Evolutionary conservation across 2,113 vertebrate genomes (phyloP), one percentile per base, ranked within the genome.

Genomic region (Heliornis fulica): DNA sequence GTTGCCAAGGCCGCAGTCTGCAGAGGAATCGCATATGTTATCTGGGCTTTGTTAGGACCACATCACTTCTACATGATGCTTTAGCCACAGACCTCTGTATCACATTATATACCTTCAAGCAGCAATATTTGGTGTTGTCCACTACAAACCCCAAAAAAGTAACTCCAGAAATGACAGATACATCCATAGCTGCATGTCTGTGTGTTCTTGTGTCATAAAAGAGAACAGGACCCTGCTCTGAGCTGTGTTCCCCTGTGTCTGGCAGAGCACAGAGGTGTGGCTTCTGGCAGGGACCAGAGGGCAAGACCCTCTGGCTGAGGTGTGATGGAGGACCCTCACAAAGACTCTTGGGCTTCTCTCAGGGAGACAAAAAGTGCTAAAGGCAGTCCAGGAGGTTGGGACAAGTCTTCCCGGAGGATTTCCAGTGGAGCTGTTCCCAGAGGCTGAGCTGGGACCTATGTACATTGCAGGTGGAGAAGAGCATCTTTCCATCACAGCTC

Each of bases 191-290:
- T 82, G 22, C 29, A 38, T 9, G 10, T 83, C n/a, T 60, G 50
- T 2, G 28, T 46, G 38, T 82, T 32, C 41, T 82, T 5, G 10
- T 36, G 15, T 50, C 34, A 43, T 66, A 22, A 71, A 29, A 60
- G 64, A 43, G 26, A 54, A 34, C 38, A 75, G 31, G 3, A 29
- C 2, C 9, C 18, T 43, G 28, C 60, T 53, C 72, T 53, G 46
- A 77, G 45, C 25, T 66, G 46, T 93, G 38, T 19, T n/a, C n/a
- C 41, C 7, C 41, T n/a, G 18, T 32, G 50, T 10, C 50, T 9
- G 22, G 7, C 0, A 0, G 70, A 21, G 17, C 5, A 5, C 64
- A 60, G 28, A 15, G 5, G 12, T 56, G 12, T 56, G 77, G 69
- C 26, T 70, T 15, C 50, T 2, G 7, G 32, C 1, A 0, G 17